Evolutionary conservation across 2,888 invertebrate genomes (phyloP), one percentile per base, ranked within the genome.

Genomic region (Nomada flava): DNA sequence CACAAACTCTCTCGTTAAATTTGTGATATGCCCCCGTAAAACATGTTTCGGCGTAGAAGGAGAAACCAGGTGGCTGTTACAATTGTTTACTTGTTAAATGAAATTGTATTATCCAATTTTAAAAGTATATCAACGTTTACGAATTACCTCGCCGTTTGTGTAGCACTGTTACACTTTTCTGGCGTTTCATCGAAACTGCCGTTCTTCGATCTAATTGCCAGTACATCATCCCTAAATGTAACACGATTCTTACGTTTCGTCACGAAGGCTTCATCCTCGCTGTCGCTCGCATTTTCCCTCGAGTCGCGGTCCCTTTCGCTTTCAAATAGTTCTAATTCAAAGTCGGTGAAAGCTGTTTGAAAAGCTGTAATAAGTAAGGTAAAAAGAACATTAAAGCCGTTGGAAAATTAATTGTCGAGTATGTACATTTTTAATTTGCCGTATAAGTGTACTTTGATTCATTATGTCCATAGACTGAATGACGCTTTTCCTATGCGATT

Each of bases 1-100:
- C 83, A 94, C 92, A 0, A 95, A 94, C 83, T 95, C 95, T 70
- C 94, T 94, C 83, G 95, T 95, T 5, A 95, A 94, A 77, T 93
- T 89, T 86, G 93, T 93, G 2, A 95, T 94, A 88, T 95, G 95
- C 57, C 89, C 86, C 15, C 92, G 89, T 15, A 93, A 79, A 42
- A 89, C 77, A 2, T 86, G 55, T 77, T 91, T 92, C 11, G 93
- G 93, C 29, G 93, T 94, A 11, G 86, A 90, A 10, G 92, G 91
- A 36, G 91, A 91, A 42, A 36, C 18, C 68, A 72, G 64, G 44
- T 36, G 10, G 36, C 63, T 63, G 13, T 47, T 3, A 11, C 13
- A 47, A 15, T 47, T 13, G 10, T 15, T 13, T 13, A 15, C 0
- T 15, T 47, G 11, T 47, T 47, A 13, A 10, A 15, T 15, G 1